Base-by-base conservation (phyloP, 64 coral and sea anemone species). In the Montipora foliosa region DNA sequence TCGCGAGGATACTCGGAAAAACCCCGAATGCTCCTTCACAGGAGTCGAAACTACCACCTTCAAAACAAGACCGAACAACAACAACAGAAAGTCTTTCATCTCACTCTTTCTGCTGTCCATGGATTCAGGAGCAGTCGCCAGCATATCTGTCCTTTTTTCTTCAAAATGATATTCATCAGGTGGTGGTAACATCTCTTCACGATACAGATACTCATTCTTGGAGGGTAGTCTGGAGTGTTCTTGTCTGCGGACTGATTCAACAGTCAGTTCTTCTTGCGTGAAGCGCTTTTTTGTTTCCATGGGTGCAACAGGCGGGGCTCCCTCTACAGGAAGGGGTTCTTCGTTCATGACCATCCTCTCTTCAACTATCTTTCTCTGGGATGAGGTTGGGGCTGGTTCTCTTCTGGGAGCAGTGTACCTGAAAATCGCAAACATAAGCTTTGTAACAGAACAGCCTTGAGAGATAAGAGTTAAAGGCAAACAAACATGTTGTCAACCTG, bases 131-230 rank as follows among this genome's bases (percentile, higher is more conserved):
- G 88, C 87, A 0, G 87, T 59, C 16, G 21, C 21, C 2, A 84
- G 14, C 88, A 84, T 85, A 4, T 94, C 88, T 24, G 93, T 90
- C 44, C 93, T 90, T 10, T 82, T 94, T 47, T 90, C 88, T 16
- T 94, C 93, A 86, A 84, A 90, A 45, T 84, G 76, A 90, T 94
- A 94, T 5, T 94, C 88, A 16, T 94, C 93, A 45, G 79, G 88
- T 4, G 88, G 87, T 13, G 82, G 82, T 8, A 86, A 13, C 64
- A 86, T 52, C n/a, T 86, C 82, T n/a, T 86, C 82, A 4, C 68
- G 44, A 46, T 86, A 86, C 16, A 17, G 82, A 72, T 86, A 86
- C 47, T 86, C 82, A 50, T 86, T 86, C 64, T 49, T 86, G 37
- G 82, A 62, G 66, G 66, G 6, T 71, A 64, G 82, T 69, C 44